A percentile compares a stretch with the other conserved stretches of the same genome.
phyloP scores from a whole-genome alignment of 2,113 vertebrate species.

The Stictonetta naevosa region DNA sequence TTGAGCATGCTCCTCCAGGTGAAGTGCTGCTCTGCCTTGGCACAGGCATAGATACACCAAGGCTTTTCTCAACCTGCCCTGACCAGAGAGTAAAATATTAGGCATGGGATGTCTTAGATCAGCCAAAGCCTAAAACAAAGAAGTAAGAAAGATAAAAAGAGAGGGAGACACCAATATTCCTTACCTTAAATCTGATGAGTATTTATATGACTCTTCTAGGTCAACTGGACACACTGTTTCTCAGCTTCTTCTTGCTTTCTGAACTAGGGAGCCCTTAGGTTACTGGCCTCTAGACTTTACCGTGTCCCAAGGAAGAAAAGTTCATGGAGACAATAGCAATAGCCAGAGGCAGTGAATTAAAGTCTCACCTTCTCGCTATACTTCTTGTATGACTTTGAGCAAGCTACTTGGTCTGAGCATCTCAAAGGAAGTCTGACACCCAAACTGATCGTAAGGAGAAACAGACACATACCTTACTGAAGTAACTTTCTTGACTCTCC shows the following conservation, averaged over 20 bases:
- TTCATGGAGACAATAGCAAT: background rate
- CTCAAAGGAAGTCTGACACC: background rate
- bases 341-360: background rate
- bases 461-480: background rate
- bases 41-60: background rate
- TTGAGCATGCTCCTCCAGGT: background rate
- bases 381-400: background rate
- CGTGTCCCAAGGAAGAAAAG: background rate
- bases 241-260: background rate
- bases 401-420: background rate
- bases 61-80: background rate
- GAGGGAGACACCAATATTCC: background rate
- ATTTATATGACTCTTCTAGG: background rate
- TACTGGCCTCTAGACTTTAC: background rate
- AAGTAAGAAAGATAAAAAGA: background rate
- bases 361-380: background rate
- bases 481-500: background rate
- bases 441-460: background rate
- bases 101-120: background rate
- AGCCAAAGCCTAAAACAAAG: background rate
- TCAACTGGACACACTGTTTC: background rate
- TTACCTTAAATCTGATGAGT: background rate
- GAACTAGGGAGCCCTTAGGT: background rate
- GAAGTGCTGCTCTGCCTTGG: background rate
- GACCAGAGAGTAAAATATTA: background rate